Conservation (phyloP, 2,113 vertebrate genomes). For the Gymnorhina tibicen region DNA sequence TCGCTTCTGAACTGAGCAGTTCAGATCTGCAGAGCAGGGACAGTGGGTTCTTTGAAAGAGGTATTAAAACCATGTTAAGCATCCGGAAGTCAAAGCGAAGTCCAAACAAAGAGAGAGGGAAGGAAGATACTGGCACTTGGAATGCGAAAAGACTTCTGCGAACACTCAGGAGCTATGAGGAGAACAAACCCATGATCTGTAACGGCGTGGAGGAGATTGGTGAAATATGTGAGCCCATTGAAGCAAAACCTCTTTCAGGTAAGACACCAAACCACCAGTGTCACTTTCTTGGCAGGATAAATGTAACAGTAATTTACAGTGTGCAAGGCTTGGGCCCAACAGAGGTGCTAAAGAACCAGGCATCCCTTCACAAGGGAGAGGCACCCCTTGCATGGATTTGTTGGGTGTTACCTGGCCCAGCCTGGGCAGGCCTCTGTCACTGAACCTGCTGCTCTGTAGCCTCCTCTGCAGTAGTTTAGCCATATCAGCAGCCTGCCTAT, state of each 20-base stretch:
- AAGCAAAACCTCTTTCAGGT: constrained; percentile 59
- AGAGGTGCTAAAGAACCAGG: neutral
- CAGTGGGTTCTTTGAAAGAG: neutral
- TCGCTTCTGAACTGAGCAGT: neutral
- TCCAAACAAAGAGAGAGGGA: neutral
- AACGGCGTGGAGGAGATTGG: neutral
- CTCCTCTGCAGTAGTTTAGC: neutral
- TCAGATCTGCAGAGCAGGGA: neutral
- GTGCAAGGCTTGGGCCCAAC: neutral
- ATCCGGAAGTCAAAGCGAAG: neutral
- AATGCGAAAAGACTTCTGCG: neutral
- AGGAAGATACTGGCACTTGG: neutral
- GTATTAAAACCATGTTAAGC: constrained; percentile 16
- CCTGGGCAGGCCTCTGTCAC: neutral
- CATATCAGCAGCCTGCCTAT: neutral
- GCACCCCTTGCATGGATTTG: accelerated
- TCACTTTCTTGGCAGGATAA: neutral
- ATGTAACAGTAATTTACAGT: neutral
- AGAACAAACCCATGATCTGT: neutral
- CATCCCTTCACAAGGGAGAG: neutral
- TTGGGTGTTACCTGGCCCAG: neutral
- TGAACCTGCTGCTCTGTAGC: neutral
- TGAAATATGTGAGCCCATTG: neutral
- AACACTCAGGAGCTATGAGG: neutral
- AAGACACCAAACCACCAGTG: neutral